Evolutionary conservation across 1,140 invertebrate species (phyloP), one percentile per base, ranked within the genome.

Genomic region (Mercenaria mercenaria): DNA sequence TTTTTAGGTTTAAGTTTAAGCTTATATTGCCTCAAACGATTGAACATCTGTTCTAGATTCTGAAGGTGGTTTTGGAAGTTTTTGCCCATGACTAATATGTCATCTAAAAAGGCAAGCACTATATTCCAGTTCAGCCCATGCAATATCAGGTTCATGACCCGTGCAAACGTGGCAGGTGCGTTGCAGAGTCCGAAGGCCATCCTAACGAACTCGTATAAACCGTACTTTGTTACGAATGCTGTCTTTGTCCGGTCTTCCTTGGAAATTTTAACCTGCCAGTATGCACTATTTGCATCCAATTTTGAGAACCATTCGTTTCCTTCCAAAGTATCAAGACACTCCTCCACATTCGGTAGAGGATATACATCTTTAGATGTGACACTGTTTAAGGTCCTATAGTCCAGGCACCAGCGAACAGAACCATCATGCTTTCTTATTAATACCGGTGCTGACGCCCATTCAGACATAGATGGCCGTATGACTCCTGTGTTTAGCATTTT

Each of bases 131-230:
- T 69, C 20, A 91, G 41, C 11, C 69, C 82, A 20, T 43, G 18
- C 3, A 92, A 43, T 6, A 91, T 50, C 2, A 64, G n/a, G n/a
- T n/a, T n/a, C n/a, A n/a, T n/a, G n/a, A n/a, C n/a, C n/a, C n/a
- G n/a, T n/a, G n/a, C n/a, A n/a, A n/a, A n/a, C n/a, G n/a, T n/a
- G n/a, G n/a, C n/a, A n/a, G n/a, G n/a, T n/a, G n/a, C n/a, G n/a
- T 92, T 91, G 10, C 69, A 67, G 3, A 91, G 32, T 1, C 90
- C 91, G 83, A 91, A 93, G 8, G 76, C 61, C 90, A 92, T 91
- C 41, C 64, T 50, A 10, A 87, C 72, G 50, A 59, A 84, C 77
- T 92, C 83, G 29, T 59, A 92, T 13, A 91, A 39, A 11, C 90
- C 90, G 52, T 72, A 88, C 67, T 88, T 92, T 3, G 89, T 92